Conservation (phyloP, 2,888 invertebrate species). For the Nycteola revayana region DNA sequence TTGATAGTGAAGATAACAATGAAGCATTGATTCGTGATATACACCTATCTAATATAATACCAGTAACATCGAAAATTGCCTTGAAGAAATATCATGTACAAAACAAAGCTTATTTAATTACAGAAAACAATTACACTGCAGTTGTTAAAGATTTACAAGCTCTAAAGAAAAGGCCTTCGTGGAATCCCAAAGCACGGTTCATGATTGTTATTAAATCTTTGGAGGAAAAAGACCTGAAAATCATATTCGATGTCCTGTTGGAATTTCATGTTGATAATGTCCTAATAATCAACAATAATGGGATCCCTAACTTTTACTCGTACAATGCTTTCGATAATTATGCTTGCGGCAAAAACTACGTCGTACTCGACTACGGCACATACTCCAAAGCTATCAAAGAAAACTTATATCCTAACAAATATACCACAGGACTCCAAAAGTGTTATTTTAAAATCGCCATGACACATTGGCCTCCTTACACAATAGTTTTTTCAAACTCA, state of each 20-base stretch:
- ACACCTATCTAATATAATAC: constrained; percentile 7
- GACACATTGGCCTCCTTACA: constrained; percentile 48
- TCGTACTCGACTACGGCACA: constrained; percentile 45
- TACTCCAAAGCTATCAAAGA: constrained; percentile 29
- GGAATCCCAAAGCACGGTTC: constrained; percentile 47
- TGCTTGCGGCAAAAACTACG: constrained; percentile 52
- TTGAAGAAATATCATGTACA: constrained; percentile 1
- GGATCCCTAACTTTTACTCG: constrained; percentile 43
- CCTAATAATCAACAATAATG: constrained; percentile 39
- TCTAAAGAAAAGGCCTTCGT: constrained; percentile 33
- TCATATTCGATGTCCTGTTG: constrained; percentile 46
- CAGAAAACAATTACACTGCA: constrained; percentile 15
- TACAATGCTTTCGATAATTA: constrained; percentile 58
- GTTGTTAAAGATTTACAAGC: constrained; percentile 23
- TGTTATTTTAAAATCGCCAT: constrained; percentile 46
- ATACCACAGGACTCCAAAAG: constrained; percentile 40
- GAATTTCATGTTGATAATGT: constrained; percentile 37
- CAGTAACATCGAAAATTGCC: constrained; percentile 5
- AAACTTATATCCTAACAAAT: constrained; percentile 39
- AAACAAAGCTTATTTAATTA: constrained; percentile 40
- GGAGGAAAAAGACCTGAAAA: constrained; percentile 16
- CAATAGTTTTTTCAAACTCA: constrained; percentile 13
- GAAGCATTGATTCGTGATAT: constrained; percentile 13
- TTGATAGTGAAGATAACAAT: constrained; percentile 11
- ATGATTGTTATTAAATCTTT: constrained; percentile 40